Evolutionary conservation across 2,113 vertebrate genomes (phyloP), one percentile per base, ranked within the genome.

Genomic region (Platysteira castanea): DNA sequence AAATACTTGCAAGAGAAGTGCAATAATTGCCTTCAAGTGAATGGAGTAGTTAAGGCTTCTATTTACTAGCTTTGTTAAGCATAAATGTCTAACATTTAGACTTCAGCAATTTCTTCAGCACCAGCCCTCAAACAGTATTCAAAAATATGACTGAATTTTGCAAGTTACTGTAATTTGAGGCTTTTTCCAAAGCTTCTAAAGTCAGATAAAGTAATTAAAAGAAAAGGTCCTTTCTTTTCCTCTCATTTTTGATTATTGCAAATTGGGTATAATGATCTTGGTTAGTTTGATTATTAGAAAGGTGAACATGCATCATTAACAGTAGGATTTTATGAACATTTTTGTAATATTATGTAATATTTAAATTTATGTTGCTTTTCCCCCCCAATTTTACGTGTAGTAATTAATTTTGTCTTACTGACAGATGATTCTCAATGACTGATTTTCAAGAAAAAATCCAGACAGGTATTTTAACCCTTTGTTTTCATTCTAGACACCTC

Each of bases 341-440:
- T 97, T 96, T 91, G 83, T 87, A 95, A 93, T 94, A 37, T 95
- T 95, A 90, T 95, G 68, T 84, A 90, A 95, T 96, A 96, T 97
- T 97, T 97, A 93, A 92, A 96, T 94, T 97, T 97, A 67, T 95
- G 56, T 89, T 83, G 93, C 12, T 1, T 70, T 88, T 96, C 91
- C 94, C 91, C 93, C 81, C 15, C 76, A 83, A 60, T 93, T 95
- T 96, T 94, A 88, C 89, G 80, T 95, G 95, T 96, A 96, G 96
- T 98, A 96, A 98, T 98, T 97, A 97, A 97, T 98, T 98, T 97
- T 98, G 89, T 98, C 97, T 98, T 90, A 79, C 98, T 98, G 98
- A 97, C 97, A 98, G 97, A 98, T 97, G 98, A 97, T 97, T 98
- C 96, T 96, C 95, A 96, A 50, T 97, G 95, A 97, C 95, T 97